phyloP scores from a whole-genome alignment of 37 sponge, comb jelly and placozoan species.

The Spongilla lacustris region DNA sequence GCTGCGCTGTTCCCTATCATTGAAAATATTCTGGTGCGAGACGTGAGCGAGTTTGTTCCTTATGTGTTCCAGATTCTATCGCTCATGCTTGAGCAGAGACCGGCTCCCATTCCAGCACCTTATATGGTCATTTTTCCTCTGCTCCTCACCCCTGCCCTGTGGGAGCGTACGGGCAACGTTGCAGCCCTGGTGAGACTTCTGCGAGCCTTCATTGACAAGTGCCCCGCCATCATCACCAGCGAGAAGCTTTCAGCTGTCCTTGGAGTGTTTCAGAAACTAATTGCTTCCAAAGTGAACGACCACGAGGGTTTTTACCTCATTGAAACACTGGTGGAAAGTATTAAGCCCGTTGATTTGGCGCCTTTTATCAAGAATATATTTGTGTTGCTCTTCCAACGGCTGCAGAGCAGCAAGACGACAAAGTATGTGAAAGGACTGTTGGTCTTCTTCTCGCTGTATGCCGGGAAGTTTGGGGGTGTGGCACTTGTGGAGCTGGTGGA shows the following conservation, averaged over 20 bases:
- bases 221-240: conserved; percentile 48
- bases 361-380: conserved; percentile 83
- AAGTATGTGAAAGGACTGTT: conserved; percentile 94
- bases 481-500: conserved; percentile 81
- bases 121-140: conserved; percentile 94
- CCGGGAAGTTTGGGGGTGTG: conserved; percentile 86
- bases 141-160: conserved; percentile 89
- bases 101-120: conserved; percentile 78
- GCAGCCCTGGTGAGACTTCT: conserved; percentile 95
- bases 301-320: conserved; percentile 97
- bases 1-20: conserved; percentile 85
- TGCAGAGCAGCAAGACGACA: conserved; percentile 93
- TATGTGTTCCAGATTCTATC: conserved; percentile 97
- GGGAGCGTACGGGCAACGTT: conserved; percentile 96
- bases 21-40: conserved; percentile 83
- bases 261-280: conserved; percentile 97
- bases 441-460: conserved; percentile 90
- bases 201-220: conserved; percentile 87
- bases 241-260: conserved; percentile 61
- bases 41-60: conserved; percentile 94
- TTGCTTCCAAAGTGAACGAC: conserved; percentile 95
- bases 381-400: conserved; percentile 87
- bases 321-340: conserved; percentile 77
- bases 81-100: conserved; percentile 89
- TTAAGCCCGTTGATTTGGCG: conserved; percentile 47